Evolutionary conservation across 2,797 vertebrate genomes (phyloP).

Genomic region (Parauchenoglanis ngamensis): DNA sequence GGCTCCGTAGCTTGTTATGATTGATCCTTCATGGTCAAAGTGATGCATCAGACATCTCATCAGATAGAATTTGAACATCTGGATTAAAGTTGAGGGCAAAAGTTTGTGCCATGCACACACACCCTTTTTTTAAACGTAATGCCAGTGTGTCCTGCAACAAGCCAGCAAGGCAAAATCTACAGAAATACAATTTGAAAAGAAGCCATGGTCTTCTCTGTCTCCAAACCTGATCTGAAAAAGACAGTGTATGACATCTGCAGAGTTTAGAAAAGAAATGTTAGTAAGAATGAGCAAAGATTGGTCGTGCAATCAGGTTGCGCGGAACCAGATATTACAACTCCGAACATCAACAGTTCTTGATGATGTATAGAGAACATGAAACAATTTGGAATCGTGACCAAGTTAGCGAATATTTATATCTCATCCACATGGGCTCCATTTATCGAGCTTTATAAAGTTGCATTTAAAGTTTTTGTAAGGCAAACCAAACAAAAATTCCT

Average conservation of each 20-base stretch:
- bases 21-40: not conserved
- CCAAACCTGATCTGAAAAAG: not conserved
- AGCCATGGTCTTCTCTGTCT: not conserved
- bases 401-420: not conserved
- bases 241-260: not conserved
- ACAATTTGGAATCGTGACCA: not conserved
- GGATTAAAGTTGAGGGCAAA: not conserved
- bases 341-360: not conserved
- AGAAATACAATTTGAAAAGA: not conserved
- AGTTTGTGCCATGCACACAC: not conserved
- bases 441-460: not conserved
- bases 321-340: not conserved
- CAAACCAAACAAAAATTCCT: not conserved
- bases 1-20: conserved; percentile 22
- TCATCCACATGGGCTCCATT: not conserved
- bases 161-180: not conserved
- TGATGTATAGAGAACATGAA: not conserved
- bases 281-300: not conserved
- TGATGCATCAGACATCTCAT: not conserved
- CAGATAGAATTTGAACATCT: not conserved
- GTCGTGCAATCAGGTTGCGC: not conserved
- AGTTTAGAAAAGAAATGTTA: not conserved
- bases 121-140: too few species aligned
- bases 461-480: not conserved
- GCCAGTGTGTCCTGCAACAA: not conserved